A percentile compares a stretch with the other conserved stretches of the same genome.
These are phyloP conservation scores for Martes martes DNA, from an alignment of 2,113 vertebrate species.

Conservation along the genomic window DNA sequence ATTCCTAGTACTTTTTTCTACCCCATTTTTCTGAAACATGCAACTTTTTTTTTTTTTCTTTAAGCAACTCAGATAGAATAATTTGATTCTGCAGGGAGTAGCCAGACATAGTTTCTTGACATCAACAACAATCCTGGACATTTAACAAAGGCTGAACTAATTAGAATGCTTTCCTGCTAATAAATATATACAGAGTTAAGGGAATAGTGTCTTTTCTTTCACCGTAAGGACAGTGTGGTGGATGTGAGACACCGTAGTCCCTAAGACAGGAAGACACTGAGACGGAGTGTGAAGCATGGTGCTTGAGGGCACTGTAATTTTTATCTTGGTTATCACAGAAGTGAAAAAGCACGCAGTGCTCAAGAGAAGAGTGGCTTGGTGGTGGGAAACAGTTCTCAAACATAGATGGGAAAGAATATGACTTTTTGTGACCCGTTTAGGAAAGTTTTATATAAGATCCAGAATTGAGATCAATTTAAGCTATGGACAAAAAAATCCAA, in stretches of 20 bases:
- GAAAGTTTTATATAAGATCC: background rate
- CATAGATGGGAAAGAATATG: background rate
- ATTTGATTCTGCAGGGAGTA: fast-evolving
- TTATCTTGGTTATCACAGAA: background rate
- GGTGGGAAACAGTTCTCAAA: background rate
- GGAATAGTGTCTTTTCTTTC: background rate
- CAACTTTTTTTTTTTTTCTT: background rate
- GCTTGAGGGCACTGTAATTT: background rate
- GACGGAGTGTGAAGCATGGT: background rate
- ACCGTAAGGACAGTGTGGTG: background rate
- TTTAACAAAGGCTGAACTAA: background rate
- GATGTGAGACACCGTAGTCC: background rate
- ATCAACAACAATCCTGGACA: background rate
- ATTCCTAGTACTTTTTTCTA: background rate
- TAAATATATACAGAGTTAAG: background rate
- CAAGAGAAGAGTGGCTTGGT: background rate
- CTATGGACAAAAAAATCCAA: background rate
- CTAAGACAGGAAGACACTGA: background rate
- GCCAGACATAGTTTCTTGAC: background rate
- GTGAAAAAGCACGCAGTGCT: too few relatives aligned
- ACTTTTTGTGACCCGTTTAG: background rate
- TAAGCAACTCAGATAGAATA: background rate
- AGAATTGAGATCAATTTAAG: background rate
- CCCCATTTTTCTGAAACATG: background rate
- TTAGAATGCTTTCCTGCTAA: background rate